phyloP scores from a whole-genome alignment of 2,888 invertebrate genomes.

The Hydrotaea diabolus region DNA sequence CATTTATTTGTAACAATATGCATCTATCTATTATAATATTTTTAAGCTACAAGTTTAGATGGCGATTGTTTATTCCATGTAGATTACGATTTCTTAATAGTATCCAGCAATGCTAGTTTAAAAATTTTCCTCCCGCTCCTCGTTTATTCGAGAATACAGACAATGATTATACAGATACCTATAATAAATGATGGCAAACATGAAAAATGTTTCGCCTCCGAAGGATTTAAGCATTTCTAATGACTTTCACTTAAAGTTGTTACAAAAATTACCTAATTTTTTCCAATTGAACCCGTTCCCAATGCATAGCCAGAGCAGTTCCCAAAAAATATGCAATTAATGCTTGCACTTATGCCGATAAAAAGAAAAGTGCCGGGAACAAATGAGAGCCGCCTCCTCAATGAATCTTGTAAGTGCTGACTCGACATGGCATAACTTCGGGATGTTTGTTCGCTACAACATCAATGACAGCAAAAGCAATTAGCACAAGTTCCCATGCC shows the following conservation, averaged over 20 bases:
- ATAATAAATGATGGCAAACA: background rate
- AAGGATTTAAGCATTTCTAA: background rate
- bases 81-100: no score
- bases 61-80: no score
- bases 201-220: background rate
- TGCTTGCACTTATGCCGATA: slow-evolving; percentile 59
- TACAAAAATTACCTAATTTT: background rate
- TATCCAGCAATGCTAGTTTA: no score
- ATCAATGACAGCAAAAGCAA: slow-evolving; percentile 46
- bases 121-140: no score
- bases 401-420: slow-evolving; percentile 60
- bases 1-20: no score
- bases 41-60: no score
- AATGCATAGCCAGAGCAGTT: background rate
- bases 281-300: no score
- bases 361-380: slow-evolving; percentile 52
- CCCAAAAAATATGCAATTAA: slow-evolving; percentile 72
- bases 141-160: no score
- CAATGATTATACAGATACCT: no score
- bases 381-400: background rate
- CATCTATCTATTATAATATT: no score
- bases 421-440: slow-evolving; percentile 49
- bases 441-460: slow-evolving; percentile 5
- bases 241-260: background rate
- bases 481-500: slow-evolving; percentile 35